phyloP scores from a whole-genome alignment of 2,113 vertebrate species.

The Clarias magur region DNA sequence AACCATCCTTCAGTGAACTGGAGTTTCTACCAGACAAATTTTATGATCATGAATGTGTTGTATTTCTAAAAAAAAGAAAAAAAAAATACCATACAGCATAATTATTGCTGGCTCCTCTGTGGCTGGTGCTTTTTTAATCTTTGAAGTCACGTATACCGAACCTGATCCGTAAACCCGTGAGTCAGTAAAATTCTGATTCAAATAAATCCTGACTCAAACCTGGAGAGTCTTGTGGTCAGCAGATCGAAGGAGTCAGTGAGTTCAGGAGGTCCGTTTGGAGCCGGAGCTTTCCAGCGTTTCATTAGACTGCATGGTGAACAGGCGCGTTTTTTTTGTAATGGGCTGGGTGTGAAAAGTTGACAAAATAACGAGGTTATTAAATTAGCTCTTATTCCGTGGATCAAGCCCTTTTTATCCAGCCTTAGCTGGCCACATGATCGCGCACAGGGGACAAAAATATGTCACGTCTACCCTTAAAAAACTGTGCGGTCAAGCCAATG shows the following conservation, averaged over 20 bases:
- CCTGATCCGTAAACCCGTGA: not conserved
- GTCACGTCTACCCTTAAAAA: not conserved
- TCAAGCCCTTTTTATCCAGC: not conserved
- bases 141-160: not conserved
- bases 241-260: conserved; percentile 1
- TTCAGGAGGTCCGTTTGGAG: not conserved
- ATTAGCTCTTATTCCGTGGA: not conserved
- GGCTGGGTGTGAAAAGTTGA: not conserved
- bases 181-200: not conserved
- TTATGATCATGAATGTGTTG: not conserved
- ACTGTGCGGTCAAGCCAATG: not conserved
- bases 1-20: not conserved
- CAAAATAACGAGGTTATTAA: not conserved
- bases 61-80: too few species aligned
- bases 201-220: conserved; percentile 21
- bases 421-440: not conserved
- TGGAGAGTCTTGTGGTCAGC: not conserved
- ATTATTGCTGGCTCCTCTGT: not conserved
- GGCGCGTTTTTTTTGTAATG: too few species aligned
- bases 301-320: not conserved
- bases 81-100: not conserved
- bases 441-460: not conserved
- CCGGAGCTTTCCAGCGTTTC: not conserved
- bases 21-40: not conserved
- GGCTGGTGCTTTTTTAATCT: not conserved